These are phyloP conservation scores for Malurus leucopterus DNA, from an alignment of 2,797 vertebrate genomes.

Conservation along the genomic window DNA sequence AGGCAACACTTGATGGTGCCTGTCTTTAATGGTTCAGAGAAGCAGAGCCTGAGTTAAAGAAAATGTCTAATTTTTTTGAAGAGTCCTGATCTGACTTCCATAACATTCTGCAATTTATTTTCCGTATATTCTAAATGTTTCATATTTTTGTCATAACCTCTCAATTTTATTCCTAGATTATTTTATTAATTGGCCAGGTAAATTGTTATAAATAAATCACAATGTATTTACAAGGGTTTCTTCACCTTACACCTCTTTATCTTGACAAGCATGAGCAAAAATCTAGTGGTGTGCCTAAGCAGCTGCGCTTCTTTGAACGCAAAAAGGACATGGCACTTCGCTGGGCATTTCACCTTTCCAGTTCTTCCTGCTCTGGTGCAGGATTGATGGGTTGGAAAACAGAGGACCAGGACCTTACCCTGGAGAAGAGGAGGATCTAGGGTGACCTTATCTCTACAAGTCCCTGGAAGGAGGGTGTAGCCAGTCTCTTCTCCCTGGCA, in stretches of 20 bases:
- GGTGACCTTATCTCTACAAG: too few relatives aligned
- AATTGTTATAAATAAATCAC: neutral
- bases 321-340: neutral
- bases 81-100: neutral
- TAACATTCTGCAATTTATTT: neutral
- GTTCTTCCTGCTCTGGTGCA: neutral
- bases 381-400: neutral
- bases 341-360: neutral
- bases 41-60: neutral
- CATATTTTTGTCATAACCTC: neutral
- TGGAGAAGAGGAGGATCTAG: neutral
- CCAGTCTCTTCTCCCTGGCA: neutral
- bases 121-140: neutral
- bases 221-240: neutral
- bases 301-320: neutral
- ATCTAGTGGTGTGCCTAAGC: neutral
- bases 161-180: neutral
- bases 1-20: conserved; percentile 43
- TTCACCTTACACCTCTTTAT: neutral
- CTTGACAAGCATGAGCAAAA: neutral
- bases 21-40: conserved; percentile 12
- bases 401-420: neutral
- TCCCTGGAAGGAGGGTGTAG: neutral
- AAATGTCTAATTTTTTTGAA: neutral
- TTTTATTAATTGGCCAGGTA: neutral